Percentiles rank a stretch among this genome's conserved stretches.
Conservation (phyloP, 2,888 invertebrate species). For the Thalpophila matura region DNA sequence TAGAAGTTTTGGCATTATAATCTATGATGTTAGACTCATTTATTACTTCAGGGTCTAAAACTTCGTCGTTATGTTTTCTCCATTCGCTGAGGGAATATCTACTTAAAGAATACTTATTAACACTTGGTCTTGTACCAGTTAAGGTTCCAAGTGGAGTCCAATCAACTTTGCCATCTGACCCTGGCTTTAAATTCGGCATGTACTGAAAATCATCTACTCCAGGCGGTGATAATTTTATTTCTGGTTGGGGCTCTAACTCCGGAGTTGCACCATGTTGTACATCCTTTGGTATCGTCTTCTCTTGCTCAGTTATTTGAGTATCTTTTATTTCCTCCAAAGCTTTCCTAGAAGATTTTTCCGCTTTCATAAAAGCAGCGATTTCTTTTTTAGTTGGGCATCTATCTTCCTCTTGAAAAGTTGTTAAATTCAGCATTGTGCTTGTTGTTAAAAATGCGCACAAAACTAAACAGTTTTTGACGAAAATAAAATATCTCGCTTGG, state of each 20-base stretch:
- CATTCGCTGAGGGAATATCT: slow-evolving; percentile 94
- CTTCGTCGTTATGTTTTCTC: slow-evolving; percentile 91
- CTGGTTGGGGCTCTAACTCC: neutral
- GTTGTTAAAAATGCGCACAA: neutral
- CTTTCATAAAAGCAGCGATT: slow-evolving; percentile 81
- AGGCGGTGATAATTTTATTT: slow-evolving; percentile 38
- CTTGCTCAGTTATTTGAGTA: slow-evolving; percentile 44
- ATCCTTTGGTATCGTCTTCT: neutral
- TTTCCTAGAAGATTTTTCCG: slow-evolving; percentile 70
- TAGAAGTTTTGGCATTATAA: slow-evolving; percentile 92
- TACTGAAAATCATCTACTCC: slow-evolving; percentile 66
- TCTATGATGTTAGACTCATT: slow-evolving; percentile 90
- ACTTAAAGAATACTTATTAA: slow-evolving; percentile 94
- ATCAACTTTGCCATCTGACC: slow-evolving; percentile 93
- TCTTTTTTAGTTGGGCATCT: slow-evolving; percentile 74
- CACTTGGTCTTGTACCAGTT: slow-evolving; percentile 94
- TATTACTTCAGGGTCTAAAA: slow-evolving; percentile 87
- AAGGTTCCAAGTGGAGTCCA: slow-evolving; percentile 93
- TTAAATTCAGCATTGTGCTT: slow-evolving; percentile 57
- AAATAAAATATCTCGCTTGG: neutral
- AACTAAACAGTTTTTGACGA: neutral
- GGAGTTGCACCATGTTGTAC: neutral
- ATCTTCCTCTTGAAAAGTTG: slow-evolving; percentile 77
- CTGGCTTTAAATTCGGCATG: slow-evolving; percentile 88
- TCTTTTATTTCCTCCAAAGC: slow-evolving; percentile 65